phyloP scores from a whole-genome alignment of 2,797 vertebrate genomes.

The Etheostoma nigrum region DNA sequence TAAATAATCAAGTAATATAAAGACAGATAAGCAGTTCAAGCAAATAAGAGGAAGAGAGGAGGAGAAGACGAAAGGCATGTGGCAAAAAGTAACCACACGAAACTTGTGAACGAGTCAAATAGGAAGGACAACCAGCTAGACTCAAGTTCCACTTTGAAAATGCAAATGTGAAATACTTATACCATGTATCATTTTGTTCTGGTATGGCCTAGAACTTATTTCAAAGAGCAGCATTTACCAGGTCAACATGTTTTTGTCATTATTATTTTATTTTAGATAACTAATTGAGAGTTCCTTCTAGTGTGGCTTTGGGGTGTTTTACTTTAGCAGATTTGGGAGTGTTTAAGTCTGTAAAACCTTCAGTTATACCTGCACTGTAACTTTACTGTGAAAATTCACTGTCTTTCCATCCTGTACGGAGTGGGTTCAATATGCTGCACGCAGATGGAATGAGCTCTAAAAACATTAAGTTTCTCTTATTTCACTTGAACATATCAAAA shows the following conservation, averaged over 20 bases:
- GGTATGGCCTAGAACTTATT: not conserved
- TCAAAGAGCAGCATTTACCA: too few relatives aligned
- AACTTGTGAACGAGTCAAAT: slow-evolving; percentile 40
- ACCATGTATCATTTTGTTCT: not conserved
- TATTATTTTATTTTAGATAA: not conserved
- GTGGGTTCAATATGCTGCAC: too few relatives aligned
- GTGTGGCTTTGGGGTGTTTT: not conserved
- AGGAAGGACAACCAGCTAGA: slow-evolving; percentile 14
- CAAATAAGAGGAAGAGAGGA: slow-evolving; percentile 11
- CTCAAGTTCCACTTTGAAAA: slow-evolving; percentile 53
- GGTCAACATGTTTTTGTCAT: not conserved
- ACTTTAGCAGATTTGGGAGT: not conserved
- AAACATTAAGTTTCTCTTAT: too few relatives aligned
- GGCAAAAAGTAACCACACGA: not conserved
- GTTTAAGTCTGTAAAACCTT: not conserved
- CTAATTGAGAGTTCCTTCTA: not conserved
- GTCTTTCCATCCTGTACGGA: not conserved
- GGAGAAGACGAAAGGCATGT: not conserved
- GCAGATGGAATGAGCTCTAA: too few relatives aligned
- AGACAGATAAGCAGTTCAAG: not conserved
- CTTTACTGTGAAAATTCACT: not conserved
- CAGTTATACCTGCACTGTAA: not conserved
- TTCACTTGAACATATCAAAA: too few relatives aligned
- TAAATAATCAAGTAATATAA: not conserved
- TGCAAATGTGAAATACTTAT: not conserved